Evolutionary conservation across 35 echinoderm and acorn worm species (phyloP).

Genomic region (Ptychodera flava): DNA sequence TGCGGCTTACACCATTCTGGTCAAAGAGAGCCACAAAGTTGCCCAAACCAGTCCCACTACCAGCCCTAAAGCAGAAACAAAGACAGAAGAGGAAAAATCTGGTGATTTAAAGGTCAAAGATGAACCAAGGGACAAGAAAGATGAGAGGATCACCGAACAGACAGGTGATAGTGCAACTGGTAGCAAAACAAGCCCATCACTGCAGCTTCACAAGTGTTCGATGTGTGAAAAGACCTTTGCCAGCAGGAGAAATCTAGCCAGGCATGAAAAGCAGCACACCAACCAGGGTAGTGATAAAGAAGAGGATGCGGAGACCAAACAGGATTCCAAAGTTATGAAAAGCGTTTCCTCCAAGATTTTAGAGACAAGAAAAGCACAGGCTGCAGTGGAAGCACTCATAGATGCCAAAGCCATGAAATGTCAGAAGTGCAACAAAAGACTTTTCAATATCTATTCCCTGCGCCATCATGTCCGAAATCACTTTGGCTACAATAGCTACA

Average conservation of each 20-base stretch:
- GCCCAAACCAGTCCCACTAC: not conserved
- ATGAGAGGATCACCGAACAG: not conserved
- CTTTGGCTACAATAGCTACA: slow-evolving; percentile 81
- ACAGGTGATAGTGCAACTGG: slow-evolving; percentile 24
- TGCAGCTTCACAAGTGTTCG: slow-evolving; percentile 12
- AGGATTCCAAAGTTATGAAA: slow-evolving; percentile 17
- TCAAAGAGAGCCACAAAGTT: slow-evolving; percentile 2
- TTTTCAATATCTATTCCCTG: slow-evolving; percentile 64
- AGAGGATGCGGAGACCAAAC: slow-evolving; percentile 4
- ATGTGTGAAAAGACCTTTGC: slow-evolving; percentile 87
- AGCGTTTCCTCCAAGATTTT: not conserved
- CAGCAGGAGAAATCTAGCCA: slow-evolving; percentile 65
- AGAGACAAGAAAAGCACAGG: not conserved
- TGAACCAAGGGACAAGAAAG: not conserved
- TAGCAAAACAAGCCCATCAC: slow-evolving; percentile 23
- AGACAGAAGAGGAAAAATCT: slow-evolving; percentile 7
- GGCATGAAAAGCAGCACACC: slow-evolving; percentile 85
- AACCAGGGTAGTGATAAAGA: slow-evolving; percentile 13
- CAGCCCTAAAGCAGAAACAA: not conserved
- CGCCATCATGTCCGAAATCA: slow-evolving; percentile 93
- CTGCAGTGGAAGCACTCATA: slow-evolving; percentile 29
- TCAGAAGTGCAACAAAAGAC: slow-evolving; percentile 66
- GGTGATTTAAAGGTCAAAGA: slow-evolving; percentile 4
- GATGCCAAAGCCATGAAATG: slow-evolving; percentile 87
- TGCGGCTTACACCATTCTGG: slow-evolving; percentile 11